Conservation (phyloP, 1,140 invertebrate species). For the Solenopsis invicta region DNA sequence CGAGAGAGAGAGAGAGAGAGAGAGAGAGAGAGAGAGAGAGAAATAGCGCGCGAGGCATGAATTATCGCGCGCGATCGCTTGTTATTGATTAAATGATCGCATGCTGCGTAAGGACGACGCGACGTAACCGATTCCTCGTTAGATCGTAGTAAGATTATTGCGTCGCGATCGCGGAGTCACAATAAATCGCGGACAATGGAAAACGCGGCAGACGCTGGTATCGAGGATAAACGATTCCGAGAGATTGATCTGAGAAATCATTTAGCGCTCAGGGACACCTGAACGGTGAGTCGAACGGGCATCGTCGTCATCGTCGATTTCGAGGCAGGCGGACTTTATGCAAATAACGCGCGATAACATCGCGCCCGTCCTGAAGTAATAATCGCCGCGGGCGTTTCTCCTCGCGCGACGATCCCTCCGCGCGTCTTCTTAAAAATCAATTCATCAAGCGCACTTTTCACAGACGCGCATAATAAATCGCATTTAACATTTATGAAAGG, state of each 20-base stretch:
- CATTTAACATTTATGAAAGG: neutral
- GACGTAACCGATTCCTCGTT: neutral
- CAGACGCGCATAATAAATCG: neutral
- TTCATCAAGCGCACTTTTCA: neutral
- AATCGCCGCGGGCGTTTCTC: constrained; percentile 52
- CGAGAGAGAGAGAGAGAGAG: neutral
- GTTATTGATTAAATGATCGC: constrained; percentile 20
- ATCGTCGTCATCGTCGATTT: constrained; percentile 63
- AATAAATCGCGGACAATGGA: constrained; percentile 36
- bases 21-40: neutral
- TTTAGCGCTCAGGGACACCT: constrained; percentile 58
- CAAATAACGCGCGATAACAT: constrained; percentile 57
- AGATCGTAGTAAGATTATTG: constrained; percentile 29
- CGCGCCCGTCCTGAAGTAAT: constrained; percentile 50
- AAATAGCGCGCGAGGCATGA: neutral
- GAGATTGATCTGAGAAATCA: constrained; percentile 55
- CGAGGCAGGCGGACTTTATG: constrained; percentile 61
- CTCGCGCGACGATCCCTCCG: constrained; percentile 2
- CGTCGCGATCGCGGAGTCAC: constrained; percentile 5
- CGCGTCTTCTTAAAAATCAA: constrained; percentile 7
- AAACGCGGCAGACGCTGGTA: constrained; percentile 21
- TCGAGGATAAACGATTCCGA: constrained; percentile 36
- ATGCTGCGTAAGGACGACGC: neutral
- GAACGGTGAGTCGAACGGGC: constrained; percentile 17
- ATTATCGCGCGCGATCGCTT: neutral